Evolutionary conservation across 2,797 vertebrate genomes (phyloP), one percentile per base, ranked within the genome.

Genomic region (Scolopax bukidnonensis): DNA sequence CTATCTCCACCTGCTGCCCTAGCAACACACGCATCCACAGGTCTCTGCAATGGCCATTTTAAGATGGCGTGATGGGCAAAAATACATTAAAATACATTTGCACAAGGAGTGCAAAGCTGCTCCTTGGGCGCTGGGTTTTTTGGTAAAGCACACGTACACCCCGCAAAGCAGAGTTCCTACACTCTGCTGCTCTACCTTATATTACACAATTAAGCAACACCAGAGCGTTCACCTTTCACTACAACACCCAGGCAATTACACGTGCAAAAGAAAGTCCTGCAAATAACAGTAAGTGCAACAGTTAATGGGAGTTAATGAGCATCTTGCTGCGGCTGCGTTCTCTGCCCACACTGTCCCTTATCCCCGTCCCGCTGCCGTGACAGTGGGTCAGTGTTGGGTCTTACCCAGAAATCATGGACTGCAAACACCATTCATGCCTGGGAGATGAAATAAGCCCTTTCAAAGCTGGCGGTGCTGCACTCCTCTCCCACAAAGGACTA

Each of bases 401-500:
- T 71, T 24, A 28, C 48, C 2, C 73, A 16, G 77, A 28, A 0
- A 64, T 68, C 74, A 13, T 64, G 65, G 78, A 68, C 80, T 78
- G 81, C 77, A 1, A 78, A 32, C 12, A 3, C 89, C 74, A n/a
- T 71, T 81, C 73, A 1, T 40, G 87, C 53, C 84, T 60, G 12
- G 2, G 8, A 23, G 81, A 87, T 87, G 32, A 90, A 95, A 87
- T 24, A 45, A 89, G 48, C 81, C 53, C 57, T 93, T 92, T 93
- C 74, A 75, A 56, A 60, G 30, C 73, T 28, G 6, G 12, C 89
- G 45, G 48, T 4, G 47, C 77, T 27, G 73, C 71, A 6, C 75
- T 88, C 74, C 89, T 48, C 47, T 24, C 71, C 71, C 78, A 95
- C 93, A 96, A 95, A 96, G 64, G 75, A 28, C 93, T 86, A 17